phyloP scores from a whole-genome alignment of 2,797 vertebrate genomes.

The Hippoglossus hippoglossus region DNA sequence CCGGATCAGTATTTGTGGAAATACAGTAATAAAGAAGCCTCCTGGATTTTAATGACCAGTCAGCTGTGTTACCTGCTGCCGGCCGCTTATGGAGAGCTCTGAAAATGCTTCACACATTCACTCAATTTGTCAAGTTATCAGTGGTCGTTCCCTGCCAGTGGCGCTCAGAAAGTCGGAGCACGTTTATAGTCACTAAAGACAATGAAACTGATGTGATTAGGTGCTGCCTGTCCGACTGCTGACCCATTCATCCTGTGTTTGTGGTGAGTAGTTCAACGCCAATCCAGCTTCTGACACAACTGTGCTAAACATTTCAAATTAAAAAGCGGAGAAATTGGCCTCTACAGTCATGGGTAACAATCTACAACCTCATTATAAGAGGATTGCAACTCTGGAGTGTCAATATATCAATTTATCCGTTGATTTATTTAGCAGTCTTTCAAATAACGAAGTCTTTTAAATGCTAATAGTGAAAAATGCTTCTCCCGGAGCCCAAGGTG shows the following conservation, averaged over 20 bases:
- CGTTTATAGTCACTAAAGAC: constrained; percentile 22
- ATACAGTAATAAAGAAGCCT: neutral
- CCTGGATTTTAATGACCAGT: neutral
- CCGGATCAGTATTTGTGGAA: neutral
- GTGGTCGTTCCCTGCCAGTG: constrained; percentile 14
- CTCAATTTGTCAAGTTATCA: constrained; percentile 31
- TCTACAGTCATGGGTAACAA: too few species aligned
- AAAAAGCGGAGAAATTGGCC: too few species aligned
- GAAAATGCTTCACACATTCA: constrained; percentile 6
- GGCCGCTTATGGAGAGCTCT: neutral
- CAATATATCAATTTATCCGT: too few species aligned
- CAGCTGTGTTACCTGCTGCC: neutral
- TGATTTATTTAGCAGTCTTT: too few species aligned
- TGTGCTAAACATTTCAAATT: neutral
- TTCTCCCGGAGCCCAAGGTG: neutral
- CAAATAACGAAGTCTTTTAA: neutral
- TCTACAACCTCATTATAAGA: too few species aligned
- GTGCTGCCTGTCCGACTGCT: constrained; percentile 24
- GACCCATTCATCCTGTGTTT: constrained; percentile 29
- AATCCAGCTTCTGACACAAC: constrained; percentile 6
- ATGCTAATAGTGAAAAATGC: neutral
- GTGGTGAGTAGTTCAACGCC: constrained; percentile 5
- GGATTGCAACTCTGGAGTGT: too few species aligned
- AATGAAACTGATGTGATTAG: constrained; percentile 34
- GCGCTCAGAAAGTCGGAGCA: constrained; percentile 27